Conservation (phyloP, 1,140 invertebrate species). For the Drosophila setifemur region DNA sequence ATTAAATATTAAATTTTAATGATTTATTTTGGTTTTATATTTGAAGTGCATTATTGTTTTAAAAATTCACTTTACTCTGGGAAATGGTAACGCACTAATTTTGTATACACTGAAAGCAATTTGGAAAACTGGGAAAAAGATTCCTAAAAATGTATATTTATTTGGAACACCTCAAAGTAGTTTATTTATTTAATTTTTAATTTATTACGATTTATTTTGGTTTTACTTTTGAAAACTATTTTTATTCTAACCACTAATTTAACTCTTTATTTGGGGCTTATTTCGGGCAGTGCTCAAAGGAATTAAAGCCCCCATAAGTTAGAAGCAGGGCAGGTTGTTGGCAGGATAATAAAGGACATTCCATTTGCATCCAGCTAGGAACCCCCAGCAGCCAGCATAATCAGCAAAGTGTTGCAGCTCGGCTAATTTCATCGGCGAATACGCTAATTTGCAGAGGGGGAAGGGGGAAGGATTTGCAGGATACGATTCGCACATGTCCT, state of each 20-base stretch:
- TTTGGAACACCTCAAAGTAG: too few relatives aligned
- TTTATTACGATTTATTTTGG: too few relatives aligned
- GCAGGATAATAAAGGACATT: conserved; percentile 9
- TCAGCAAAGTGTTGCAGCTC: not conserved
- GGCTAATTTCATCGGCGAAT: conserved; percentile 52
- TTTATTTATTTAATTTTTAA: not conserved
- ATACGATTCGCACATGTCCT: conserved; percentile 40
- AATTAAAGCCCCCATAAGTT: conserved; percentile 5
- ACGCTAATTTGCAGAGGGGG: conserved; percentile 58
- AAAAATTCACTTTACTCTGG: too few relatives aligned
- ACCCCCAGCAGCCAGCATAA: conserved; percentile 46
- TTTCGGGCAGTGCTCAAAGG: not conserved
- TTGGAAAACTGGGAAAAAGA: too few relatives aligned
- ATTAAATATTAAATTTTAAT: too few relatives aligned
- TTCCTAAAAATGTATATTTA: too few relatives aligned
- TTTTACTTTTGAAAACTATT: too few relatives aligned
- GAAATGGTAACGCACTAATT: too few relatives aligned
- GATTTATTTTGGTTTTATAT: too few relatives aligned
- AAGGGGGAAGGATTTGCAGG: not conserved
- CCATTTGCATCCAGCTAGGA: conserved; percentile 3
- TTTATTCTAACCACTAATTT: too few relatives aligned
- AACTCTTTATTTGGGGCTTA: not conserved
- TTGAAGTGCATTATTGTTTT: too few relatives aligned
- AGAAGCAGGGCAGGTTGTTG: not conserved
- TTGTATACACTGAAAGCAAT: too few relatives aligned